phyloP scores from a whole-genome alignment of 2,797 vertebrate species.

The Aulostomus chinensis region DNA sequence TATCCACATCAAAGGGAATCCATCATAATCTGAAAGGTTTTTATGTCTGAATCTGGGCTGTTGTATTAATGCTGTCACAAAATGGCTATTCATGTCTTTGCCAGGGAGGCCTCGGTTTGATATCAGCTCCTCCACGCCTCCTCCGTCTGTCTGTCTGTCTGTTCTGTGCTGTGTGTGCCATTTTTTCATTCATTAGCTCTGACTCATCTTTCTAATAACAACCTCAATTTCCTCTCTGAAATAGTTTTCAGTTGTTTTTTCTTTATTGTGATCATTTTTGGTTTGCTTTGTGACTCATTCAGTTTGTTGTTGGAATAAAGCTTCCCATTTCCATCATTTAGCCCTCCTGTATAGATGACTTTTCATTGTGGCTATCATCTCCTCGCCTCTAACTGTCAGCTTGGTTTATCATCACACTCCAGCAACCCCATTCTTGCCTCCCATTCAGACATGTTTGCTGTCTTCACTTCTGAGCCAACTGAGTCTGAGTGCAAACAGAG shows the following conservation, averaged over 20 bases:
- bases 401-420: constrained; percentile 35
- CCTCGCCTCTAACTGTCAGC: constrained; percentile 28
- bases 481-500: constrained; percentile 16
- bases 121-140: constrained; percentile 4
- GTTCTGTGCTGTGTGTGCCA: constrained; percentile 4
- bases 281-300: constrained; percentile 36
- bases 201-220: constrained; percentile 43
- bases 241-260: constrained; percentile 37
- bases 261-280: constrained; percentile 34
- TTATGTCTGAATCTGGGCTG: constrained; percentile 30
- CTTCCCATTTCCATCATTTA: constrained; percentile 24
- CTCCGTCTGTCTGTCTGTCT: background rate
- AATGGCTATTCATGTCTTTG: constrained; percentile 49
- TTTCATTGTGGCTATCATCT: constrained; percentile 34
- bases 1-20: constrained; percentile 43
- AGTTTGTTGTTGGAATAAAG: constrained; percentile 32
- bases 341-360: constrained; percentile 14
- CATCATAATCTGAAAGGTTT: constrained; percentile 49
- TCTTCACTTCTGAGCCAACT: constrained; percentile 18
- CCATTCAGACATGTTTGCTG: constrained; percentile 26
- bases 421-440: constrained; percentile 15
- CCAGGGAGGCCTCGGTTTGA: constrained; percentile 47
- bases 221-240: constrained; percentile 45
- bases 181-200: constrained; percentile 1
- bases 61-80: constrained; percentile 52